Evolutionary conservation across 2,113 vertebrate genomes (phyloP), one percentile per base, ranked within the genome.

Genomic region (Delphinapterus leucas): DNA sequence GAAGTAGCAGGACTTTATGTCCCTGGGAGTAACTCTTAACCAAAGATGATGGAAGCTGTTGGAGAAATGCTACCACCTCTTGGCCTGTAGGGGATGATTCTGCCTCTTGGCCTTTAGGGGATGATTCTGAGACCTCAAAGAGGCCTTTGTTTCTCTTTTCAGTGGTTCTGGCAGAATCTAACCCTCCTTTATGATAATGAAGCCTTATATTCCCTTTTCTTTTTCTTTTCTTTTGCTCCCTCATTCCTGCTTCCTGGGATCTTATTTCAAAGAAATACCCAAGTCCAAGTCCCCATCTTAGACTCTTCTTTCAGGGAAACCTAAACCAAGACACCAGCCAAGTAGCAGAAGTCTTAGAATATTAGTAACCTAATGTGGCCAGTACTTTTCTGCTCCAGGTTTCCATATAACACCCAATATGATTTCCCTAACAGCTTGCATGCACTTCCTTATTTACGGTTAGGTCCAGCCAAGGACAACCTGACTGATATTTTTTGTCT

Each of bases 311-410:
- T 44, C 6, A 65, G 36, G 3, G 28, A 73, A 65, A 63, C 49
- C 68, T 25, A 63, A 63, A 67, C 11, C 61, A 77, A 36, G 68
- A 67, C 2, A 36, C 31, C 13, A 28, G 5, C 12, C 88, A 80
- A 8, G 8, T 20, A 18, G 26, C 4, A 20, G 53, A 83, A 31
- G 28, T 63, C 70, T 79, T 55, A 67, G 33, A 13, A 8, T 15
- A 31, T 18, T 41, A 58, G 31, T 36, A 31, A 28, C 18, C 1
- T 31, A 87, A 61, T 0, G 1, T 33, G 41, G 8, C 5, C 25
- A 68, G 49, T 26, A 31, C 9, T 82, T 73, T 38, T 81, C 31
- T 47, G 2, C 20, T 67, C 36, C 21, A 53, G 38, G 6, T 83
- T 96, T 90, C 55, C 28, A 33, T 10, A 2, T 15, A 92, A 33